These are phyloP conservation scores for Pipa parva DNA, from an alignment of 2,113 vertebrate species.

Conservation along the genomic window DNA sequence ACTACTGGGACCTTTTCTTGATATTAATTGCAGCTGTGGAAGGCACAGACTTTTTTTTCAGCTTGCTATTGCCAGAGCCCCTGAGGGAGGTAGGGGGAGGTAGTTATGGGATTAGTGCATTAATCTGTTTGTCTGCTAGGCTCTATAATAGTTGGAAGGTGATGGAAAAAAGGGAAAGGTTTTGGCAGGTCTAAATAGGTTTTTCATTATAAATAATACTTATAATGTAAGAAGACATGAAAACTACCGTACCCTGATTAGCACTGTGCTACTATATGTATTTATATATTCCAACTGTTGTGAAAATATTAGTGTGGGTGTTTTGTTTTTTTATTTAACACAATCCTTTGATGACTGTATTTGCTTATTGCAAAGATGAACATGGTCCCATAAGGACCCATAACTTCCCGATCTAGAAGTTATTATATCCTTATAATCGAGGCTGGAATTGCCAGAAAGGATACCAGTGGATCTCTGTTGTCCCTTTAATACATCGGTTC, in stretches of 20 bases:
- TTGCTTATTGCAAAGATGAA: too few relatives aligned
- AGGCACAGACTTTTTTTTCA: background rate
- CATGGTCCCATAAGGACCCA: too few relatives aligned
- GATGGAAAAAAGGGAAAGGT: conserved; percentile 19
- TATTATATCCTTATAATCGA: too few relatives aligned
- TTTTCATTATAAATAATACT: background rate
- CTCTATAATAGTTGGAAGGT: conserved; percentile 31
- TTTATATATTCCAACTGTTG: too few relatives aligned
- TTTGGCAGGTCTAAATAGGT: conserved; percentile 17
- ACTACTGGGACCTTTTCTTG: background rate
- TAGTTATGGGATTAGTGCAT: conserved; percentile 32
- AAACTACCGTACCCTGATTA: background rate
- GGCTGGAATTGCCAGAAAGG: too few relatives aligned
- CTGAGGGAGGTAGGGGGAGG: conserved; percentile 25
- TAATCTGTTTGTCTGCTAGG: conserved; percentile 39
- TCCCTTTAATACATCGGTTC: too few relatives aligned
- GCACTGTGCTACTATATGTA: too few relatives aligned
- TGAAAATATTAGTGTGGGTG: too few relatives aligned
- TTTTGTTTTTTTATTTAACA: too few relatives aligned
- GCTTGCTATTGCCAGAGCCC: conserved; percentile 18
- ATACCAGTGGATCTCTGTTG: too few relatives aligned
- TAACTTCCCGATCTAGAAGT: too few relatives aligned
- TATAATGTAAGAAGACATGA: conserved; percentile 8
- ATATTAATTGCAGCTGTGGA: conserved; percentile 13
- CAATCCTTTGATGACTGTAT: too few relatives aligned